Base-by-base conservation (phyloP, 2,888 invertebrate genomes). In the Tachina grossa region DNA sequence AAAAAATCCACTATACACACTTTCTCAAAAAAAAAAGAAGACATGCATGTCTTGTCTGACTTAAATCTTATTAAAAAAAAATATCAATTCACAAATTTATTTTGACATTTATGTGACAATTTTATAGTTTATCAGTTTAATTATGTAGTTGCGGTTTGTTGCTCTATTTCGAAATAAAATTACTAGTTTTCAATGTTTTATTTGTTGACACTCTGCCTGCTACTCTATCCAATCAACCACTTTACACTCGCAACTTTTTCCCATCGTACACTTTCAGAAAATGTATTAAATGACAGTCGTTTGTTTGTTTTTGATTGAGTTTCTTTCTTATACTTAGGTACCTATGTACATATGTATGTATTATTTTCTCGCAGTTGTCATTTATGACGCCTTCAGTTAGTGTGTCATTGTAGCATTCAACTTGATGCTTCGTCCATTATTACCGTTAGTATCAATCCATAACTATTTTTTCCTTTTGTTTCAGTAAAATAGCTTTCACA, bases 61-160 rank as follows among this genome's bases (percentile, higher is more conserved):
- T 1, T 55, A 22, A 31, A 55, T 55, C 22, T 14, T 49, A 49
- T 14, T 49, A n/a, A 49, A 49, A 49, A 49, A 6, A n/a, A n/a
- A n/a, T 13, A 6, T n/a, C 39, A 74, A 47, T 66, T 14, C 53
- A 49, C n/a, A 61, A 69, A 41, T 68, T 53, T 69, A 22, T 59
- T 66, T 74, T 68, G 81, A 69, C 77, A 71, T 72, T 77, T 72
- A 51, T 77, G 31, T 31, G 63, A 71, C 65, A 72, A 59, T 72
- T 65, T 83, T 66, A 71, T 45, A 66, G 45, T 77, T 83, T 77
- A 65, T 53, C 43, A 72, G 55, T 57, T 74, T 68, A 74, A 81
- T 75, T 77, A n/a, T n/a, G n/a, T n/a, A 65, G 65, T 39, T 77
- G 71, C 55, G 41, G 31, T 57, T 55, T 59, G 45, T 55, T 65